These are phyloP conservation scores for Liopterus haemorrhoidalis DNA, from an alignment of 2,888 invertebrate species.

Conservation along the genomic window DNA sequence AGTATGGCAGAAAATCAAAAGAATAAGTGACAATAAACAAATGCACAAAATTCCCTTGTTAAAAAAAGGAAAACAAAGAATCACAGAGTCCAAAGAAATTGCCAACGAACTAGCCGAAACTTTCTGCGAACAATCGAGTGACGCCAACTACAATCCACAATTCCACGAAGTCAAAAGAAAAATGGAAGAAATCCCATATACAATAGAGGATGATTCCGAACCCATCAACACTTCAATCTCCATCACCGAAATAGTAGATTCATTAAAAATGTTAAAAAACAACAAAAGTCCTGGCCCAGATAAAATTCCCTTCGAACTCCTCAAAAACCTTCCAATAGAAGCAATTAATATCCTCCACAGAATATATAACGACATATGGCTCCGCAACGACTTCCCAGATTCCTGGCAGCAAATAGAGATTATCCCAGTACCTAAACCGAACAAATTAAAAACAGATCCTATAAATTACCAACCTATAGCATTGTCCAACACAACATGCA, in stretches of 20 bases:
- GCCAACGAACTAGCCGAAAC: constrained; percentile 1
- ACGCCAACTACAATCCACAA: not conserved
- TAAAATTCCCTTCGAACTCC: too few relatives aligned
- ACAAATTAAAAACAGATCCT: too few relatives aligned
- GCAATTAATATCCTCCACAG: too few relatives aligned
- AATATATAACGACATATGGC: too few relatives aligned
- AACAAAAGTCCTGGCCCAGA: too few relatives aligned
- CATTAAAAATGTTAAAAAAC: constrained; percentile 1
- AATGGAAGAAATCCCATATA: not conserved
- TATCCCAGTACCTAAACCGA: too few relatives aligned
- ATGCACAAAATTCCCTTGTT: not conserved
- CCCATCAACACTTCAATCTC: constrained; percentile 1
- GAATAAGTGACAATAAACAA: not conserved
- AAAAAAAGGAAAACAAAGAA: not conserved
- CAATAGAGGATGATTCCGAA: constrained; percentile 2
- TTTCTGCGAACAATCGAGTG: constrained; percentile 2
- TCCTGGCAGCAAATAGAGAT: too few relatives aligned
- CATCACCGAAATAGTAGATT: not conserved
- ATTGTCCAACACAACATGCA: too few relatives aligned
- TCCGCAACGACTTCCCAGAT: too few relatives aligned
- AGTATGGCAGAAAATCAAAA: constrained; percentile 16
- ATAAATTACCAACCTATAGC: too few relatives aligned
- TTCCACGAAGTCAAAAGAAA: not conserved
- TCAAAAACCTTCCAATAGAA: too few relatives aligned
- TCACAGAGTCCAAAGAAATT: constrained; percentile 4